phyloP scores from a whole-genome alignment of 2,113 vertebrate species.

The Boleophthalmus pectinirostris region DNA sequence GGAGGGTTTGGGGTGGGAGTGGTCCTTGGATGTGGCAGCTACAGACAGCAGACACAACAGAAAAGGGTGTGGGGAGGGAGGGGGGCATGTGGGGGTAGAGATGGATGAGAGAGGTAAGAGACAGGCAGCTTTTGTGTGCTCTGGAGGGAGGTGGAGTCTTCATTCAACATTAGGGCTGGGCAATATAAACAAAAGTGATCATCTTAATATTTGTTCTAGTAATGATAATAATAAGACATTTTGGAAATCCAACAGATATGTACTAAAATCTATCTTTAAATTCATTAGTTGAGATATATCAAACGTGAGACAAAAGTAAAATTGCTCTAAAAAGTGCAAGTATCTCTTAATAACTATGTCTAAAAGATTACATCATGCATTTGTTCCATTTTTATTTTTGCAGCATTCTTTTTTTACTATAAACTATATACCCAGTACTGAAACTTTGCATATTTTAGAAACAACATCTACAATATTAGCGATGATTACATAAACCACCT shows the following conservation, averaged over 20 bases:
- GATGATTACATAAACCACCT: too few species aligned
- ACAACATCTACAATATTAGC: too few species aligned
- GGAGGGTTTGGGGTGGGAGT: constrained; percentile 11
- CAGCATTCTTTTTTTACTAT: too few species aligned
- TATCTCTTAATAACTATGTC: too few species aligned
- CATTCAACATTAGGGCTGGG: background rate
- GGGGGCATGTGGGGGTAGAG: background rate
- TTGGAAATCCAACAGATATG: background rate
- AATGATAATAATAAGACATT: background rate
- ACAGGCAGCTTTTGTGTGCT: constrained; percentile 55
- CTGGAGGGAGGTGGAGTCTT: constrained; percentile 2
- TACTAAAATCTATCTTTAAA: background rate
- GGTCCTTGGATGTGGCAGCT: constrained; percentile 36
- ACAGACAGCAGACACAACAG: constrained; percentile 30
- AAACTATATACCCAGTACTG: too few species aligned
- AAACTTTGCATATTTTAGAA: too few species aligned
- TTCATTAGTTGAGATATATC: background rate
- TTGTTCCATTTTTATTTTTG: too few species aligned
- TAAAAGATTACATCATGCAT: too few species aligned
- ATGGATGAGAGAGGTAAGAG: constrained; percentile 30
- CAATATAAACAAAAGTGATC: background rate
- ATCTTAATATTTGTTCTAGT: background rate
- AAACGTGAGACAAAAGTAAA: background rate
- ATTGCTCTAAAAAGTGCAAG: background rate
- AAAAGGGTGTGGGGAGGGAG: background rate